Percentiles rank a stretch among this genome's conserved stretches.
phyloP scores from a whole-genome alignment of 2,113 vertebrate genomes.

The Clarias macrocephalus region DNA sequence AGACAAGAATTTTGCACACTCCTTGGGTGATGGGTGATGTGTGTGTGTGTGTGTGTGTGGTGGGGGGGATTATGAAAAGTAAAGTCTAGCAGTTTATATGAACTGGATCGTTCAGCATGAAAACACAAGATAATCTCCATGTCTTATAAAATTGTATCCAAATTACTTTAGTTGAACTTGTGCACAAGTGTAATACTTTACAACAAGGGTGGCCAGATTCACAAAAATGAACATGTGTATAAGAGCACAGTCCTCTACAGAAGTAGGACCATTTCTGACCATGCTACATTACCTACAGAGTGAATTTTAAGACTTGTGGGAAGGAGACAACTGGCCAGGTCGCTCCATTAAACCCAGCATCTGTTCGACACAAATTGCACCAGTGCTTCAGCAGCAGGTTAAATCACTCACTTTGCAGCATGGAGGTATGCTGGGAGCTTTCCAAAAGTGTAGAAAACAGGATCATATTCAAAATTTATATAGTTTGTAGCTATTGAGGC shows the following conservation, averaged over 20 bases:
- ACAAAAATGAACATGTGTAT: neutral
- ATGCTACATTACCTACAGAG: slow-evolving; percentile 24
- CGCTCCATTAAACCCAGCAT: slow-evolving; percentile 18
- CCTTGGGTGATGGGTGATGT: neutral
- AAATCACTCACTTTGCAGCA: neutral
- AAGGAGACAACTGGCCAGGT: slow-evolving; percentile 13
- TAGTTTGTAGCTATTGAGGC: neutral
- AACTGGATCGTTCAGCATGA: neutral
- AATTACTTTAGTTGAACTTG: neutral
- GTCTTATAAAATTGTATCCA: neutral
- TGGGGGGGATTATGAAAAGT: too few relatives aligned
- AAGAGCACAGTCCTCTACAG: neutral
- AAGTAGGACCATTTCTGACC: neutral
- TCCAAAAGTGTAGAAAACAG: neutral
- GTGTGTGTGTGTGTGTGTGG: too few relatives aligned
- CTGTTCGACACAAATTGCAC: slow-evolving; percentile 16
- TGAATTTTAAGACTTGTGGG: neutral
- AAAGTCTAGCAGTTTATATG: neutral
- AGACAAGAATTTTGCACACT: neutral
- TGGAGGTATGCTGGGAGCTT: neutral
- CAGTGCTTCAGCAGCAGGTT: slow-evolving; percentile 18
- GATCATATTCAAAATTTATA: neutral
- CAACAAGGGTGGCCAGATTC: neutral
- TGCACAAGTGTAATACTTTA: neutral
- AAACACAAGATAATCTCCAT: neutral